These are phyloP conservation scores for Lypha dubia DNA, from an alignment of 2,888 invertebrate genomes.

Conservation along the genomic window DNA sequence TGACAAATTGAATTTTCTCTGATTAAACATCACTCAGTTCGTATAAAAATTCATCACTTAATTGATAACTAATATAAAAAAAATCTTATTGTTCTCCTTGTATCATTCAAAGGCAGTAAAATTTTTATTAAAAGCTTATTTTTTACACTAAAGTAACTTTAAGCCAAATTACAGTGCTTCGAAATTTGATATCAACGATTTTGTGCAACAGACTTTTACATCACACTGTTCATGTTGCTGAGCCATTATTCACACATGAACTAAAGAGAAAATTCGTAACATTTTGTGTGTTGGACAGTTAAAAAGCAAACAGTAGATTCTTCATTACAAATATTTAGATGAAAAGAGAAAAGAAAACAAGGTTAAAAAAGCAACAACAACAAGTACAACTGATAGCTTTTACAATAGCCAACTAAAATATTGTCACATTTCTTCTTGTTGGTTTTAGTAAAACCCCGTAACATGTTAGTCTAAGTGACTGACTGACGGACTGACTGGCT, in stretches of 20 bases:
- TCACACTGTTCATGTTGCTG: neutral
- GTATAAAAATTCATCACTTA: no score
- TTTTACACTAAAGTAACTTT: no score
- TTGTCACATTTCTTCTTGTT: neutral
- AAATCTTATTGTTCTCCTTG: neutral
- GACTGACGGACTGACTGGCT: neutral
- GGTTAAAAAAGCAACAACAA: neutral
- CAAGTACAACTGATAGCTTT: neutral
- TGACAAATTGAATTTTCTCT: no score
- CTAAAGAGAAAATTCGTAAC: conserved; percentile 21
- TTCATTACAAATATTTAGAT: conserved; percentile 3
- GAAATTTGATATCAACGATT: no score
- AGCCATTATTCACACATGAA: conserved; percentile 15
- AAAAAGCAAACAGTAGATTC: conserved; percentile 3
- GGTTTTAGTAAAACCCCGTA: neutral
- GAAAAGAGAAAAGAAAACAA: neutral
- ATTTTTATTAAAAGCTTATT: neutral
- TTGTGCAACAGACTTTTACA: neutral
- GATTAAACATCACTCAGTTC: no score
- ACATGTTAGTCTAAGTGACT: conserved; percentile 17
- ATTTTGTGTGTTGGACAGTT: conserved; percentile 27
- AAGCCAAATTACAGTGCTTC: no score
- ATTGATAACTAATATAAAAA: no score
- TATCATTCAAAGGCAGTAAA: neutral
- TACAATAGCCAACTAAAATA: neutral